Evolutionary conservation across 1,140 invertebrate species (phyloP), one percentile per base, ranked within the genome.

Genomic region (Drosophila bipectinata): DNA sequence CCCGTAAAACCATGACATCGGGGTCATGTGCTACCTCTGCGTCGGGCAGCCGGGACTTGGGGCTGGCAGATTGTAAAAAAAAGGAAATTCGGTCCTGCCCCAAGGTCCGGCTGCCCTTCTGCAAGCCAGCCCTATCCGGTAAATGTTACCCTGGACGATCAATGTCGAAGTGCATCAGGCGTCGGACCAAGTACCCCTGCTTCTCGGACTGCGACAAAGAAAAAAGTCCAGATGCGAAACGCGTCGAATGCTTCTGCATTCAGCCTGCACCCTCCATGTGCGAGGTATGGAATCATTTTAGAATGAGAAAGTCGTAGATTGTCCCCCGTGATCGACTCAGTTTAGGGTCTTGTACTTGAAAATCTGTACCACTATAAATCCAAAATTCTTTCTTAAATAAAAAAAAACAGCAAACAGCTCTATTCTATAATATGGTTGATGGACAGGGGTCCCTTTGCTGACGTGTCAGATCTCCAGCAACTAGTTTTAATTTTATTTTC

Each of bases 121-220:
- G 79, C 41, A 67, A 45, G 59, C 1, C 24, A 0, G 14, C 14
- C 7, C 3, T 10, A 12, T 12, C 10, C 34, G 34, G 34, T 12
- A 37, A 37, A 37, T 37, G 34, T 4, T 8, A 58, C 53, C 0
- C 44, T 34, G 0, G 21, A 10, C 7, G 80, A 61, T 52, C 32
- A 15, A 0, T 18, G 10, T 9, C 48, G 71, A 0, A 26, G 0
- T 79, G 78, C 14, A 45, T 26, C n/a, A 71, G 60, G 12, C 82
- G 66, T 5, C 4, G 56, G 2, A 87, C 82, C 0, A 87, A 87
- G 14, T 87, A 87, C 41, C 82, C 82, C 0, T 49, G 69, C 10
- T 87, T 63, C n/a, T 87, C 82, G 1, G 82, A 87, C 47, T 87
- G 82, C 15, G 15, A 63, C 0, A 56, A 54, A 0, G 82, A 79